These are phyloP conservation scores for Squalus acanthias DNA, from an alignment of 2,797 vertebrate genomes.

Conservation along the genomic window DNA sequence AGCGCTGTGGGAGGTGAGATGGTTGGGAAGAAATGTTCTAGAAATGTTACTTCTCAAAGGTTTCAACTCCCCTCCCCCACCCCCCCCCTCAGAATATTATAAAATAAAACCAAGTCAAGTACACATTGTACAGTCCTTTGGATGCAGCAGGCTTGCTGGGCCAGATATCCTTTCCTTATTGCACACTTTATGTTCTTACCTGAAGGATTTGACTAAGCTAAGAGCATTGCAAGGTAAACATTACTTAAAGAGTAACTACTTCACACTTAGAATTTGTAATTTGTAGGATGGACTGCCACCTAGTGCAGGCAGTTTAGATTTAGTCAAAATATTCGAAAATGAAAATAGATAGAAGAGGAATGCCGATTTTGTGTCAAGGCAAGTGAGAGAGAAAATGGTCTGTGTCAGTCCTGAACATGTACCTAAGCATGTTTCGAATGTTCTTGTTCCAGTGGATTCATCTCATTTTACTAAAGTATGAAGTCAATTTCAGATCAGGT, in stretches of 20 bases:
- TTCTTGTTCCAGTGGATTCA: not conserved
- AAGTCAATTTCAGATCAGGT: constrained; percentile 5
- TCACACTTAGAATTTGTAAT: constrained; percentile 20
- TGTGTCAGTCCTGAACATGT: not conserved
- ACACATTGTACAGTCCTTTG: not conserved
- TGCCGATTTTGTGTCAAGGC: not conserved
- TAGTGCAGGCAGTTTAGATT: constrained; percentile 32
- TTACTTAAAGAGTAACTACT: constrained; percentile 25
- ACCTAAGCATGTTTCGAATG: not conserved
- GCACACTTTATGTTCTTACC: not conserved
- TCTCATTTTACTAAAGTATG: not conserved
- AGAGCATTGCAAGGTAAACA: not conserved
- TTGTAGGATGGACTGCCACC: constrained; percentile 19
- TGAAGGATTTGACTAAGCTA: constrained; percentile 15
- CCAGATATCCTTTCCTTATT: not conserved
- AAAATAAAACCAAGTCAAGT: not conserved
- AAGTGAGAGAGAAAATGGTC: not conserved
- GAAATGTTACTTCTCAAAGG: not conserved
- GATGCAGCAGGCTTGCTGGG: not conserved
- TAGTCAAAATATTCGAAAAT: constrained; percentile 9
- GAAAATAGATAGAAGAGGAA: not conserved
- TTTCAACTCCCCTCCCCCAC: not conserved
- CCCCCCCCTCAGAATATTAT: not conserved
- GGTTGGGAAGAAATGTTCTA: not conserved
- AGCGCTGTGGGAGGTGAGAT: not conserved